Evolutionary conservation across 2,113 vertebrate genomes (phyloP), one percentile per base, ranked within the genome.

Genomic region (Panthera leo): DNA sequence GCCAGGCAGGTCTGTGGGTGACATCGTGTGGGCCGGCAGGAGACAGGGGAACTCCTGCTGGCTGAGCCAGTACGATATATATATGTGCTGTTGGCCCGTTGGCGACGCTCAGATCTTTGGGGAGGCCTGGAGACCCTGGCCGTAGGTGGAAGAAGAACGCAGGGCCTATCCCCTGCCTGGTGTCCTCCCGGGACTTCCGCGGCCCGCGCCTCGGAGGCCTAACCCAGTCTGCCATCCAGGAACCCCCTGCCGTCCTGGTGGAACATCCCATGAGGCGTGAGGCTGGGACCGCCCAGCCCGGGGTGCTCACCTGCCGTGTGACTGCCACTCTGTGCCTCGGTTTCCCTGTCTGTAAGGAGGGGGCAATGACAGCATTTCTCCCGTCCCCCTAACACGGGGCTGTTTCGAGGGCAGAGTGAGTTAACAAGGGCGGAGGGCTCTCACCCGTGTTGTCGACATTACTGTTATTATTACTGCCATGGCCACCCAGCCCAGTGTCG

Each of bases 161-260:
- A 11, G 76, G 51, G 18, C 18, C 45, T 42, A 29, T 27, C 14
- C 73, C 3, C 55, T 42, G 53, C 76, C 8, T 10, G 3, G 48
- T 14, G 39, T 31, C 25, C 2, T 48, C 63, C 55, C 2, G 58
- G 3, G 45, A 34, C 7, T 34, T 42, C 55, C 25, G 0, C 0
- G 2, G 68, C 55, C 70, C 45, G 5, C 0, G 9, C 29, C 42
- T 34, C 9, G 1, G 34, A 51, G 36, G 29, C 45, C 16, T 25
- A 7, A 78, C 71, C 31, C 31, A 6, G 7, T 13, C 75, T 36
- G 85, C 29, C 51, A 0, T 39, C 53, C 31, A 5, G 71, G 45
- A 68, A 42, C 39, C 65, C 42, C 19, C 6, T 0, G 6, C 21
- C 19, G 10, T 11, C n/a, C 61, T 0, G 4, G 8, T 1, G 53